Evolutionary conservation across 1,140 invertebrate genomes (phyloP).

Genomic region (Armadillidium nasatum): DNA sequence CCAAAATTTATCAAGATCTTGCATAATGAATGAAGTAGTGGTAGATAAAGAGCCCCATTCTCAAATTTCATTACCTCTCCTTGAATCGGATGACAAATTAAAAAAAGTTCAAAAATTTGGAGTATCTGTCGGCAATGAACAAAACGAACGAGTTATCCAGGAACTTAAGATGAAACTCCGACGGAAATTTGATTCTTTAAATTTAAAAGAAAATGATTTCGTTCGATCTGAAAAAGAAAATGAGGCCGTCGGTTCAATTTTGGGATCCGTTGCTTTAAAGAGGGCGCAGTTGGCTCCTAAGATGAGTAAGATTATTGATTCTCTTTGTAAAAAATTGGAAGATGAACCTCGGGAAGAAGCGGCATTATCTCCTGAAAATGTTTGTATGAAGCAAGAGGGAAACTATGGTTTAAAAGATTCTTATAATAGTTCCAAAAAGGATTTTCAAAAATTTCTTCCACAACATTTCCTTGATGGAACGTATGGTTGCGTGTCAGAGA

Average conservation of each 20-base stretch:
- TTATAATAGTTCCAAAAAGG: too few species aligned
- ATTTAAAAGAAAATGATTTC: slow-evolving; percentile 21
- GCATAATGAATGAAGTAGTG: too few species aligned
- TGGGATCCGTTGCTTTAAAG: slow-evolving; percentile 32
- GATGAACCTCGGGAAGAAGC: not conserved
- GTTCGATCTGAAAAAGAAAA: not conserved
- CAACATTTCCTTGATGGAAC: not conserved
- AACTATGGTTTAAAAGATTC: not conserved
- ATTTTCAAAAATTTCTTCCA: too few species aligned
- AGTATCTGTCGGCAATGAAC: slow-evolving; percentile 36
- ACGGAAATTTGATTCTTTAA: slow-evolving; percentile 38
- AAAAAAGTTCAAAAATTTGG: slow-evolving; percentile 42
- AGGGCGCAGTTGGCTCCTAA: slow-evolving; percentile 44
- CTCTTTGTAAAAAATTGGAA: slow-evolving; percentile 29
- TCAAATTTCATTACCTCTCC: not conserved
- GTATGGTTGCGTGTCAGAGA: not conserved
- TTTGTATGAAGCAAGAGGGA: slow-evolving; percentile 19
- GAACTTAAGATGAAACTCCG: slow-evolving; percentile 47
- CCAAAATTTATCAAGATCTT: too few species aligned
- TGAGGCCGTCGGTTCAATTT: not conserved
- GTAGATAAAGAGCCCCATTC: too few species aligned
- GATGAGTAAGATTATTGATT: slow-evolving; percentile 44
- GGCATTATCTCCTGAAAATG: not conserved
- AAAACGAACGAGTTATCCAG: slow-evolving; percentile 47
- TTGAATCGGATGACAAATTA: slow-evolving; percentile 29